Evolutionary conservation across 2,797 vertebrate species (phyloP), one percentile per base, ranked within the genome.

Genomic region (Garrulus glandarius): DNA sequence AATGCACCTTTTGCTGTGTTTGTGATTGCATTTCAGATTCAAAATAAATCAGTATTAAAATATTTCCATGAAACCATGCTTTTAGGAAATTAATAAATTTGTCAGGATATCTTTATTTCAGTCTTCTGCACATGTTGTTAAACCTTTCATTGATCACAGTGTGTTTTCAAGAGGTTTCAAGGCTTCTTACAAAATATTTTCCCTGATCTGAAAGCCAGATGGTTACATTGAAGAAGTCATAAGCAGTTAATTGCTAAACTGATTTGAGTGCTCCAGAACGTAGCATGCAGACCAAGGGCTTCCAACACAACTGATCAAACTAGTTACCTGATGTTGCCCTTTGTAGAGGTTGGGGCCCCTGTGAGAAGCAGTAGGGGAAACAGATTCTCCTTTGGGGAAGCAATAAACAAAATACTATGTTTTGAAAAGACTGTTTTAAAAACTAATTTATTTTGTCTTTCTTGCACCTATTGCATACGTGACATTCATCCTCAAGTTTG

Each of bases 241-340:
- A 89, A 94, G 67, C 79, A 93, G 60, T 75, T 95, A 94, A 96
- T 92, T 96, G 86, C 83, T 53, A 27, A 88, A 93, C 84, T 93
- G 75, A 76, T 97, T 67, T 76, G 60, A 86, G 83, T 32, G 63
- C 36, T 92, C 22, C 23, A 65, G 87, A 96, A 69, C 22, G 13
- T 29, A 65, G 22, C 36, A n/a, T 1, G 26, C 59, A 80, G 53
- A 94, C 67, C 61, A 77, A 69, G 49, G 80, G 36, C 57, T 96
- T 89, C 67, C n/a, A 39, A 70, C 6, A 84, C 34, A 5, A 64
- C 39, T 93, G 59, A 90, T 91, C 69, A 87, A 83, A 90, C 32
- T 60, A 60, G 21, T 63, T 71, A 67, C n/a, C 34, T 79, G 53
- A 43, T 64, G 16, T 83, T 84, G 47, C 27, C 96, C 68, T 84